Conservation (phyloP, 53 echinoderm and acorn worm genomes). For the Mesocentrotus franciscanus region DNA sequence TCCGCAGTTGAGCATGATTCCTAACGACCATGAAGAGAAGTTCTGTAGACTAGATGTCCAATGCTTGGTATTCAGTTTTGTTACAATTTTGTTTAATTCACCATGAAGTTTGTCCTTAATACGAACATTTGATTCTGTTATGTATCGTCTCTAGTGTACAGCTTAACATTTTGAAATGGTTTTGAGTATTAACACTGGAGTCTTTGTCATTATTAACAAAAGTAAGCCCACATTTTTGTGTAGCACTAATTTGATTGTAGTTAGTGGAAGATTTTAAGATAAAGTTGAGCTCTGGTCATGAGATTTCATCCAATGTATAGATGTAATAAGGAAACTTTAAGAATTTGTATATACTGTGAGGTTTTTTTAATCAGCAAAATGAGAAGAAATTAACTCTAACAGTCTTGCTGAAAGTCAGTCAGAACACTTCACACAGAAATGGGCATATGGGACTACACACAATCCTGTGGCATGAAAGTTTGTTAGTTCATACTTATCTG, state of each 20-base stretch:
- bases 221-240: background rate
- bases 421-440: too few species aligned
- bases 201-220: constrained; percentile 4
- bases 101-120: constrained; percentile 6
- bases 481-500: too few species aligned
- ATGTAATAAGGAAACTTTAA: background rate
- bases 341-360: too few species aligned
- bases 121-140: constrained; percentile 45
- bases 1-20: constrained; percentile 44
- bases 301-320: background rate
- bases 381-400: too few species aligned
- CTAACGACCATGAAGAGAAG: constrained; percentile 11
- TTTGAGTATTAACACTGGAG: constrained; percentile 10
- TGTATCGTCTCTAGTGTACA: constrained; percentile 59
- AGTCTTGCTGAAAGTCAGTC: too few species aligned
- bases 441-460: too few species aligned
- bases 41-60: constrained; percentile 38
- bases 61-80: constrained; percentile 14
- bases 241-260: background rate
- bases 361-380: too few species aligned
- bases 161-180: constrained; percentile 32
- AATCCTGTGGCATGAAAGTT: too few species aligned
- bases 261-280: too few species aligned
- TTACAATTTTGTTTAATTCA: constrained; percentile 13
- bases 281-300: too few species aligned